These are phyloP conservation scores for Ganaspis sp. DNA, from an alignment of 1,140 invertebrate genomes.

Conservation along the genomic window DNA sequence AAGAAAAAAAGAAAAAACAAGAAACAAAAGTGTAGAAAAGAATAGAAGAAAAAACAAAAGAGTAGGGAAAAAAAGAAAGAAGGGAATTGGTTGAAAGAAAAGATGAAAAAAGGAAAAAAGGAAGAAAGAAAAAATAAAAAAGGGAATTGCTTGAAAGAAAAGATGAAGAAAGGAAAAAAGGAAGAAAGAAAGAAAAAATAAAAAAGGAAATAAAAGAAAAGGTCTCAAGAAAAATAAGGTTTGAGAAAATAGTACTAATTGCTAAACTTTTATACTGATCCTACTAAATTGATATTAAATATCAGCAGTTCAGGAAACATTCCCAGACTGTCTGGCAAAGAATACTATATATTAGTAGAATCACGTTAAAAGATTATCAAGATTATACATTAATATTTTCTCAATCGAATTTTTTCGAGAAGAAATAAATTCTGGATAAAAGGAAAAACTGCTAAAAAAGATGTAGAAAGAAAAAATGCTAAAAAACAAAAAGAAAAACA, in stretches of 20 bases:
- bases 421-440: constrained; percentile 41
- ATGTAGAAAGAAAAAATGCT: constrained; percentile 27
- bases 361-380: too few relatives aligned
- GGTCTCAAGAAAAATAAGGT: constrained; percentile 14
- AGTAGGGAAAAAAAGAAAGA: constrained; percentile 31
- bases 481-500: neutral
- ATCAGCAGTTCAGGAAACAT: too few relatives aligned
- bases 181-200: neutral
- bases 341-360: too few relatives aligned
- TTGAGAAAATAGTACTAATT: too few relatives aligned
- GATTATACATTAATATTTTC: too few relatives aligned
- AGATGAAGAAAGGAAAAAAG: neutral
- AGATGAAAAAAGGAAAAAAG: neutral
- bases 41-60: constrained; percentile 35
- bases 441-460: constrained; percentile 29
- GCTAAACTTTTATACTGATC: too few relatives aligned
- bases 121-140: constrained; percentile 41
- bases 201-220: constrained; percentile 1
- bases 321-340: too few relatives aligned
- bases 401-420: too few relatives aligned
- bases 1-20: constrained; percentile 40
- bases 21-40: neutral
- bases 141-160: constrained; percentile 4
- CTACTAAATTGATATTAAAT: too few relatives aligned
- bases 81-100: constrained; percentile 40